Percentiles rank a stretch among this genome's conserved stretches.
Conservation (phyloP, 2,113 vertebrate species). For the Coracopsis vasa region DNA sequence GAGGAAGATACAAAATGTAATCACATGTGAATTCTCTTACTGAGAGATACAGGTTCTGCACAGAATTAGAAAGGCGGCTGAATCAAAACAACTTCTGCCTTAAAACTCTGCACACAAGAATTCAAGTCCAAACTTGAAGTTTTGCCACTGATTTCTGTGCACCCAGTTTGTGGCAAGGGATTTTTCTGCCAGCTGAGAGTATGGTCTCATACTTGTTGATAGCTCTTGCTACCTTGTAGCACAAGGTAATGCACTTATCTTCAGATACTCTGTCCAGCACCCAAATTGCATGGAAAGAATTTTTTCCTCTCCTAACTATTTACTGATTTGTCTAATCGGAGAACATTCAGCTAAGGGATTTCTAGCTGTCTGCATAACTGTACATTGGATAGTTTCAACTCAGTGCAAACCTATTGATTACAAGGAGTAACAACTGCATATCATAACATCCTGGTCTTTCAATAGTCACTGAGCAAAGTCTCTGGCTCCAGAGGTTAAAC, state of each 20-base stretch:
- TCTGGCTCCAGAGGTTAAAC: not conserved
- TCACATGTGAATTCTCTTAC: rapidly evolving
- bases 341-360: not conserved
- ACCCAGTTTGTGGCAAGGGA: not conserved
- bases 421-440: not conserved
- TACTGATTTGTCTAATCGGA: not conserved
- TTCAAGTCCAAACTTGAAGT: not conserved
- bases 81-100: not conserved
- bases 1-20: not conserved
- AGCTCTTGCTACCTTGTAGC: not conserved
- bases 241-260: not conserved
- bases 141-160: not conserved
- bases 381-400: not conserved
- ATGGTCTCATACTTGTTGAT: not conserved
- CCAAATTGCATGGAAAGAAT: not conserved
- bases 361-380: not conserved
- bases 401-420: not conserved
- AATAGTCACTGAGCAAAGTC: not conserved
- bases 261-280: not conserved
- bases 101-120: not conserved
- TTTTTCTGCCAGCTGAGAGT: not conserved
- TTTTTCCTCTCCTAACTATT: not conserved
- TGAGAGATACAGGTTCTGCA: not conserved
- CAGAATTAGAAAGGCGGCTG: not conserved
- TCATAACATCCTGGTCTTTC: not conserved